These are phyloP conservation scores for Coptotermes formosanus DNA, from an alignment of 1,140 invertebrate genomes.

Conservation along the genomic window DNA sequence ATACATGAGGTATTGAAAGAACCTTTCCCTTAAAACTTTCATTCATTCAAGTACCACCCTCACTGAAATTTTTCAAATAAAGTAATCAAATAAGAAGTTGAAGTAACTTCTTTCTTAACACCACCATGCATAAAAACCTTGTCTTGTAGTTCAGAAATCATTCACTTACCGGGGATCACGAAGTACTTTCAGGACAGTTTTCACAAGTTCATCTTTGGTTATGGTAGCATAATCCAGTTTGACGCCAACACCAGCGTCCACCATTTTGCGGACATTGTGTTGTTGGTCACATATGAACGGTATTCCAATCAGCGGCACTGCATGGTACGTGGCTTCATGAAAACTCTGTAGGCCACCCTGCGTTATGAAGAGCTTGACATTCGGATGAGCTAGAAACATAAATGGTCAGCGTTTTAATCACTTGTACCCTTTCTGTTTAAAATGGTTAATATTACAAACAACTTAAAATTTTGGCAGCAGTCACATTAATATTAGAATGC, in stretches of 20 bases:
- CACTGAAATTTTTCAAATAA: too few species aligned
- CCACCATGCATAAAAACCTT: too few species aligned
- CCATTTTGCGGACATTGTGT: neutral
- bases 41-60: too few species aligned
- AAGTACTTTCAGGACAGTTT: neutral
- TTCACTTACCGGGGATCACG: constrained; percentile 12
- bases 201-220: neutral
- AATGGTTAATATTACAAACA: too few species aligned
- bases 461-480: too few species aligned
- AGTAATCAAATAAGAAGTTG: too few species aligned
- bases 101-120: too few species aligned
- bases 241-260: neutral
- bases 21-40: too few species aligned
- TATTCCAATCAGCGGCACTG: constrained; percentile 56
- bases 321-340: constrained; percentile 56
- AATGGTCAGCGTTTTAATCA: too few species aligned
- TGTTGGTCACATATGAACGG: constrained; percentile 41
- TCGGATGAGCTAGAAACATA: constrained; percentile 49
- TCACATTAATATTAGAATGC: too few species aligned
- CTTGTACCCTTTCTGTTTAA: too few species aligned
- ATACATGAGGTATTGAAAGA: too few species aligned
- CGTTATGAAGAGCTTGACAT: constrained; percentile 57
- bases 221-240: neutral
- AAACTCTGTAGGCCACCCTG: constrained; percentile 61
- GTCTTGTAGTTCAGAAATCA: neutral